These are phyloP conservation scores for Chaenogobius annularis DNA, from an alignment of 2,113 vertebrate genomes.

Conservation along the genomic window DNA sequence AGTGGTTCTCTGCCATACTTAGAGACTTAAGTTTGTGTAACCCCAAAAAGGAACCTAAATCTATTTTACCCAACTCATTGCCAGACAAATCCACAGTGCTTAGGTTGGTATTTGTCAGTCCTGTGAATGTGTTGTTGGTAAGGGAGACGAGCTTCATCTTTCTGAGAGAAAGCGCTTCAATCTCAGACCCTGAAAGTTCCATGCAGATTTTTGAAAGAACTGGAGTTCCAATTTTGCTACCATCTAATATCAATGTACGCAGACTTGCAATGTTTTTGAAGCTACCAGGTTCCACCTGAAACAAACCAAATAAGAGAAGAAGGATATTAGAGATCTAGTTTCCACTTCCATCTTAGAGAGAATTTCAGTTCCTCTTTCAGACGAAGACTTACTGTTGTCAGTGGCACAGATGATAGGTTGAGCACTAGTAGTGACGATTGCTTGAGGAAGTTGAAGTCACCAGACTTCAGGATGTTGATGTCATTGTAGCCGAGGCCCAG, in stretches of 20 bases:
- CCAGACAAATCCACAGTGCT: conserved; percentile 82
- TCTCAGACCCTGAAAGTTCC: conserved; percentile 79
- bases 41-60: conserved; percentile 81
- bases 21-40: conserved; percentile 79
- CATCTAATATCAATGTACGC: conserved; percentile 78
- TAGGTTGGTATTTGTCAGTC: conserved; percentile 81
- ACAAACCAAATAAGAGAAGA: conserved; percentile 31
- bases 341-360: background rate
- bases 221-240: conserved; percentile 64
- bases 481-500: conserved; percentile 79
- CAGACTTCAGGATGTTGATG: conserved; percentile 75
- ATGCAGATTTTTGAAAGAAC: conserved; percentile 73
- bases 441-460: conserved; percentile 84
- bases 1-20: conserved; percentile 78
- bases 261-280: conserved; percentile 81
- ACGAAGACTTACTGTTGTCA: conserved; percentile 79
- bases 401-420: conserved; percentile 81
- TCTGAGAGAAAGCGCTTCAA: conserved; percentile 81
- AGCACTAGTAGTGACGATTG: conserved; percentile 79
- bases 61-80: conserved; percentile 78
- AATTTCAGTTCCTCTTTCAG: conserved; percentile 47
- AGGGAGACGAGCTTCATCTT: conserved; percentile 69
- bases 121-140: conserved; percentile 75
- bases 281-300: conserved; percentile 83
- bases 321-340: conserved; percentile 3